Evolutionary conservation across 2,888 invertebrate genomes (phyloP).

Genomic region (Fragum fragum): DNA sequence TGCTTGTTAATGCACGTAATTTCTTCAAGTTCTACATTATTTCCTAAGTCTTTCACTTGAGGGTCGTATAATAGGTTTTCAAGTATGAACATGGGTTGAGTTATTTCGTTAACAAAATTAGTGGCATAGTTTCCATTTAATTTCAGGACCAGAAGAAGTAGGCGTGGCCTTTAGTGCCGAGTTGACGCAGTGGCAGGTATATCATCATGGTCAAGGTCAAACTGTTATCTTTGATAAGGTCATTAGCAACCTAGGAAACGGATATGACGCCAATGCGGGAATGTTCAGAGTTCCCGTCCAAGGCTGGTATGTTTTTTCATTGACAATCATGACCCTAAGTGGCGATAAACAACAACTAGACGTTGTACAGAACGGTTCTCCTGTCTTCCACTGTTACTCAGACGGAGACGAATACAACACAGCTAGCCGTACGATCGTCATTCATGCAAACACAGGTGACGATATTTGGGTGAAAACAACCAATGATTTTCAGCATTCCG

Average conservation of each 20-base stretch:
- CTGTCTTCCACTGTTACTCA: neutral
- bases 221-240: slow-evolving; percentile 13
- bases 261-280: neutral
- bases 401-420: neutral
- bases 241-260: slow-evolving; percentile 16
- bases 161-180: slow-evolving; percentile 8
- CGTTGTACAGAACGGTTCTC: neutral
- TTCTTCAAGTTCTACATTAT: too few species aligned
- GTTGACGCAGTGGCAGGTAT: neutral
- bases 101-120: too few species aligned
- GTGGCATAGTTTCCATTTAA: too few species aligned
- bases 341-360: neutral
- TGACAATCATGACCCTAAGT: slow-evolving; percentile 4
- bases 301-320: slow-evolving; percentile 18
- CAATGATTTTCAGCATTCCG: neutral
- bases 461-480: slow-evolving; percentile 8
- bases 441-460: neutral
- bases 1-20: too few species aligned
- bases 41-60: too few species aligned
- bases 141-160: neutral
- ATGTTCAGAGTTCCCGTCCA: neutral
- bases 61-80: too few species aligned
- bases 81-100: too few species aligned
- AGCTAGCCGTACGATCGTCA: neutral
- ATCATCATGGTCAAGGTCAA: slow-evolving; percentile 11